Conservation (phyloP, 2,888 invertebrate species). For the Pseudococcus longispinus region DNA sequence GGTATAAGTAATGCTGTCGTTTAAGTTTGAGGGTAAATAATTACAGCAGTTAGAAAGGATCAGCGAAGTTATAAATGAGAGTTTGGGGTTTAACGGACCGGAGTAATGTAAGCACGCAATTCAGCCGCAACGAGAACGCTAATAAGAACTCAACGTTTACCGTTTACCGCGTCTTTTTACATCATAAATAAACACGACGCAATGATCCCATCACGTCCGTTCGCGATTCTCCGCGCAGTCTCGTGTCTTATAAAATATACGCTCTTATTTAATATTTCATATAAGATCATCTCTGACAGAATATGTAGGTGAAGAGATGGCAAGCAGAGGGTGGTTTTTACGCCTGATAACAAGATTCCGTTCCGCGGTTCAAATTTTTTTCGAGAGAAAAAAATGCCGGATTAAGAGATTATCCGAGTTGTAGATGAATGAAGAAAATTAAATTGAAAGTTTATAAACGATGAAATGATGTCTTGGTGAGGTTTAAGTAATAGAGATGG, state of each 20-base stretch:
- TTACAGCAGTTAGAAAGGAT: constrained; percentile 56
- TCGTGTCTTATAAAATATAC: constrained; percentile 20
- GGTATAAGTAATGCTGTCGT: constrained; percentile 56
- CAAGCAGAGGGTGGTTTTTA: not conserved
- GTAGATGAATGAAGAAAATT: not conserved
- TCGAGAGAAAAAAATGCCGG: not conserved
- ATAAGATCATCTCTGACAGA: constrained; percentile 47
- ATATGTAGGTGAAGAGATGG: not conserved
- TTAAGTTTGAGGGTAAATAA: constrained; percentile 56
- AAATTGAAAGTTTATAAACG: not conserved
- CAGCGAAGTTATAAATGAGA: constrained; percentile 56
- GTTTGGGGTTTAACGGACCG: constrained; percentile 56
- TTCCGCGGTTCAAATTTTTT: not conserved
- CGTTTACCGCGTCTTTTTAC: constrained; percentile 32
- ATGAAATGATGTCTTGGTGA: not conserved
- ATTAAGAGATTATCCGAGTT: constrained; percentile 2
- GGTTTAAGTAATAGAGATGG: not conserved
- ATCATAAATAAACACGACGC: constrained; percentile 51
- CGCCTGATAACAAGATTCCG: not conserved
- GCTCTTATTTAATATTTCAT: constrained; percentile 51
- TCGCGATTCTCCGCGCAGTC: not conserved
- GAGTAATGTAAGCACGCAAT: constrained; percentile 55
- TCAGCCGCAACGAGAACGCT: constrained; percentile 53
- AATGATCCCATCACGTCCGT: constrained; percentile 52
- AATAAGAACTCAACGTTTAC: constrained; percentile 51